Evolutionary conservation across 2,888 invertebrate species (phyloP).

Genomic region (Hartigia nigra): DNA sequence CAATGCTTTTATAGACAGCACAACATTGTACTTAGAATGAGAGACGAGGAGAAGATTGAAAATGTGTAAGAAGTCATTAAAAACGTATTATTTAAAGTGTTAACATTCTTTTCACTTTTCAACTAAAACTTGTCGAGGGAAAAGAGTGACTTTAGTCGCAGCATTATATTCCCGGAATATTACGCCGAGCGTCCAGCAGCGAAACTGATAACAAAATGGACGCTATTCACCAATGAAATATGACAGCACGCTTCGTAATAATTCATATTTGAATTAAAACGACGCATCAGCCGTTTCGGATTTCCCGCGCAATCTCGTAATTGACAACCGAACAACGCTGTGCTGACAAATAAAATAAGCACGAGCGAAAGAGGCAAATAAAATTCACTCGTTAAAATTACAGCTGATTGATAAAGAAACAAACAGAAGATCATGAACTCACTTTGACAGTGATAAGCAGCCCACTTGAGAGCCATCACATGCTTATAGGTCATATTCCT

Average conservation of each 20-base stretch:
- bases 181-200: neutral
- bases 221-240: neutral
- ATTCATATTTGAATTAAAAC: neutral
- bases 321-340: neutral
- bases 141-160: too few relatives aligned
- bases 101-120: too few relatives aligned
- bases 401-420: neutral
- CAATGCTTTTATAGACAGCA: neutral
- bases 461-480: constrained; percentile 70
- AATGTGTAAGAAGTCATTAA: too few relatives aligned
- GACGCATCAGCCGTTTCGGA: neutral
- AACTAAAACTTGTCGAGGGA: neutral
- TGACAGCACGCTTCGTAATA: neutral
- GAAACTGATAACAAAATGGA: neutral
- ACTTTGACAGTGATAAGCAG: constrained; percentile 66
- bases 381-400: neutral
- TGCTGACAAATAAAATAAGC: neutral
- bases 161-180: too few relatives aligned
- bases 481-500: constrained; percentile 71
- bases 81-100: too few relatives aligned
- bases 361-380: neutral
- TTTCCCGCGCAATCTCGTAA: neutral
- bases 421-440: constrained; percentile 23
- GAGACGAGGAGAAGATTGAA: neutral
- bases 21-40: neutral